phyloP scores from a whole-genome alignment of 2,113 vertebrate genomes.

The Atrichornis clamosus region DNA sequence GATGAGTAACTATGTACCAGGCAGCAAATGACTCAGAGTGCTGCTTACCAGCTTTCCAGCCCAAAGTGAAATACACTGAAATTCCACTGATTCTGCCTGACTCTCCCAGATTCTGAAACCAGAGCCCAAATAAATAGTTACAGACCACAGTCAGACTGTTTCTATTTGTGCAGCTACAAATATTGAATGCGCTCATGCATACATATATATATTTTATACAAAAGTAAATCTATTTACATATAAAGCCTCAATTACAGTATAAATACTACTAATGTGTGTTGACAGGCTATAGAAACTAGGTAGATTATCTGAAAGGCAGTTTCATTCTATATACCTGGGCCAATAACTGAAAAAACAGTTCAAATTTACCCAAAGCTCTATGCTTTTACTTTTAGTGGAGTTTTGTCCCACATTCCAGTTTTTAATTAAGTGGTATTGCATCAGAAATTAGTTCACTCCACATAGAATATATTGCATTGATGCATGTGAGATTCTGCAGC shows the following conservation, averaged over 20 bases:
- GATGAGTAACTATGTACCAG: not conserved
- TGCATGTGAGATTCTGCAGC: not conserved
- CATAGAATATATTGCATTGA: not conserved
- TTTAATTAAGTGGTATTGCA: not conserved
- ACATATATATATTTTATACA: not conserved
- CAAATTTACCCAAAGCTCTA: not conserved
- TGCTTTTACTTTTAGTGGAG: not conserved
- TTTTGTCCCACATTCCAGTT: not conserved
- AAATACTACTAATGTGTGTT: not conserved
- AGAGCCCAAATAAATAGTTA: not conserved
- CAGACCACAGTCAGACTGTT: not conserved
- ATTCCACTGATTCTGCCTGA: not conserved
- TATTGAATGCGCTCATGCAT: not conserved
- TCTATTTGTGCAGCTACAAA: not conserved
- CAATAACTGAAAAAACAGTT: not conserved
- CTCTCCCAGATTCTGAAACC: not conserved
- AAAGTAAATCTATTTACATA: not conserved
- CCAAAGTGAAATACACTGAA: not conserved
- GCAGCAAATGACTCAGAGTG: not conserved
- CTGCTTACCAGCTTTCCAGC: not conserved
- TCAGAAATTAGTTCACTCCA: not conserved
- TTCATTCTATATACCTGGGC: not conserved
- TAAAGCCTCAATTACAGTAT: not conserved
- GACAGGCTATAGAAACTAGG: not conserved
- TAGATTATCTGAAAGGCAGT: not conserved